Base-by-base conservation (phyloP, 2,888 invertebrate species). In the Macrosoma leucophasiata region DNA sequence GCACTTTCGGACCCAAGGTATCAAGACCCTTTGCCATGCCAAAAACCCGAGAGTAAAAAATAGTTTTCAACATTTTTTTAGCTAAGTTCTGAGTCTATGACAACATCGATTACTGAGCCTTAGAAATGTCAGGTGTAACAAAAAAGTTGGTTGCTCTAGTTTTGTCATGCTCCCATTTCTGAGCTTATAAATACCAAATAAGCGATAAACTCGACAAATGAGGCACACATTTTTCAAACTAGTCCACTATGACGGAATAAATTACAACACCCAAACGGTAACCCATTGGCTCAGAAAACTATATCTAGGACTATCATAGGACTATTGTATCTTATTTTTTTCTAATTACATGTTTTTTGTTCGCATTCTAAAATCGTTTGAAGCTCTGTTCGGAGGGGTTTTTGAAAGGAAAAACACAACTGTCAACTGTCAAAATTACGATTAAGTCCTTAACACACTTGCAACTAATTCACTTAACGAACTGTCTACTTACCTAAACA, bases 11-110 rank as follows among this genome's bases (percentile, higher is more conserved):
- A 32, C 36, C 36, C 42, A 29, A 32, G 50, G 29, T 46, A 48
- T 42, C 39, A 30, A 34, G 34, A 34, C 46, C 42, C 46, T 50
- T 41, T 46, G n/a, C 53, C 39, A 39, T 35, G 43, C 46, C 31
- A 48, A 58, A 66, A 69, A 73, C 49, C 67, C 54, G 65, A 66
- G 48, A 62, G 62, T 76, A 68, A 66, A 78, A 77, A 77, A 78
- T 72, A 72, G 50, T 53, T 54, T 46, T 56, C 46, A 55, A 49
- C 51, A 55, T n/a, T n/a, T n/a, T 54, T 48, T 46, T 43, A 43
- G 41, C 39, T 48, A 45, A 35, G 34, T 34, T 35, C 35, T 36
- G 36, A 33, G 39, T 41, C 37, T 46, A 45, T 41, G 42, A 29
- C 33, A 32, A 42, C 37, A 41, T 34, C 31, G 27, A 48, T 25